Evolutionary conservation across 2,113 vertebrate species (phyloP), one percentile per base, ranked within the genome.

Genomic region (Rostratula benghalensis): DNA sequence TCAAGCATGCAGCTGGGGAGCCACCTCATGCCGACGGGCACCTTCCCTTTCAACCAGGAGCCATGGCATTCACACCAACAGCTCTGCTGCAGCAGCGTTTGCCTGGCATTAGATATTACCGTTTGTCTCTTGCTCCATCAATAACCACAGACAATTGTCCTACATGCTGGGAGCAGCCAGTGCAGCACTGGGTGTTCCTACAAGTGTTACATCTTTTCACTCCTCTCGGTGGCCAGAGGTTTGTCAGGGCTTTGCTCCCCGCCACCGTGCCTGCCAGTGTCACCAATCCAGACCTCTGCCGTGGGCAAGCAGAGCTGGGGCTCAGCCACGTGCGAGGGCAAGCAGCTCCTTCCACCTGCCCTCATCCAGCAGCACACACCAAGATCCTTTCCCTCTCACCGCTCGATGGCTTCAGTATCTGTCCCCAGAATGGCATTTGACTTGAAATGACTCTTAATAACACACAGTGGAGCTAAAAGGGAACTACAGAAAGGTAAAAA

Each of bases 221-320:
- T 70, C 39, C 45, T 61, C 78, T 78, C 10, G 10, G 75, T 75
- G 69, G 70, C 59, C 39, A 39, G 39, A 39, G 39, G 70, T 24
- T 63, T 6, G 2, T 3, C 23, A 50, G 1, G 1, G 80, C 61
- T 78, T 51, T 43, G 56, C 61, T 79, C 5, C 3, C 19, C 22
- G 24, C 25, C 0, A 0, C 16, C 5, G 0, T 20, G 51, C 23
- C n/a, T 16, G 54, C 68, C 33, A 2, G 28, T 4, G 0, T 4
- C 4, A 5, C 33, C 2, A 5, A n/a, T 60, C 4, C 1, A 85
- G 45, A 64, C 31, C 69, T 57, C 56, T 18, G 12, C 74, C 22
- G 3, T 1, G 50, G 43, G 35, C 3, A 3, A 13, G 48, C 21
- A 9, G 50, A 81, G 45, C n/a, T 8, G 3, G 56, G 56, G 53